Evolutionary conservation across 1,140 invertebrate genomes (phyloP).

Genomic region (Macrocentrus cingulum): DNA sequence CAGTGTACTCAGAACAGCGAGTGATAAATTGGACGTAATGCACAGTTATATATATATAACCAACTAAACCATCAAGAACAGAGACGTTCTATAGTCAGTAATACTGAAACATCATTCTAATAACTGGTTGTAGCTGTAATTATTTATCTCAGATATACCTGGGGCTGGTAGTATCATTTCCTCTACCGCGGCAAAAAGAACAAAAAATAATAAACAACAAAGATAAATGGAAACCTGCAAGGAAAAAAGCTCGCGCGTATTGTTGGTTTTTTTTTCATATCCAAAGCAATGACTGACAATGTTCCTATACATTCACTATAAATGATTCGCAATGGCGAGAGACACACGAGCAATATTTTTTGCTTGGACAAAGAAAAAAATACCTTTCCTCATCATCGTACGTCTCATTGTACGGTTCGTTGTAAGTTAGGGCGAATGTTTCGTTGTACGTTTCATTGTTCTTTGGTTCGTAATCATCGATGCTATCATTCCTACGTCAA

Average conservation of each 20-base stretch:
- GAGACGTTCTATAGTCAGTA: too few species aligned
- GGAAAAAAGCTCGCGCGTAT: too few species aligned
- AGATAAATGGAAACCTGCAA: neutral
- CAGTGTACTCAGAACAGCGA: too few species aligned
- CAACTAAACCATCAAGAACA: too few species aligned
- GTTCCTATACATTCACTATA: neutral
- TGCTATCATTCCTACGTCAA: slow-evolving; percentile 23
- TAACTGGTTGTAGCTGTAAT: neutral
- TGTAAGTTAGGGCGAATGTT: slow-evolving; percentile 21
- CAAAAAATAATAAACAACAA: neutral
- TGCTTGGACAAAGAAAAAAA: neutral
- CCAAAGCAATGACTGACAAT: slow-evolving; percentile 7
- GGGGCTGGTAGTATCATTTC: slow-evolving; percentile 42
- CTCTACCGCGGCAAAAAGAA: slow-evolving; percentile 38
- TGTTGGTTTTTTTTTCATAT: neutral
- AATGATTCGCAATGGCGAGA: slow-evolving; percentile 7
- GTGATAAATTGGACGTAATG: too few species aligned
- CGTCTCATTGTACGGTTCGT: slow-evolving; percentile 26
- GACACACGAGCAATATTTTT: neutral
- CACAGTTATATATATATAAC: too few species aligned
- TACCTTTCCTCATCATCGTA: slow-evolving; percentile 26
- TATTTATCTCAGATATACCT: slow-evolving; percentile 38
- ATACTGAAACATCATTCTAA: too few species aligned
- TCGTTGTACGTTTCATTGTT: slow-evolving; percentile 24
- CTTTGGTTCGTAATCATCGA: slow-evolving; percentile 12